phyloP scores from a whole-genome alignment of 2,113 vertebrate species.

The Zosterops japonicus region DNA sequence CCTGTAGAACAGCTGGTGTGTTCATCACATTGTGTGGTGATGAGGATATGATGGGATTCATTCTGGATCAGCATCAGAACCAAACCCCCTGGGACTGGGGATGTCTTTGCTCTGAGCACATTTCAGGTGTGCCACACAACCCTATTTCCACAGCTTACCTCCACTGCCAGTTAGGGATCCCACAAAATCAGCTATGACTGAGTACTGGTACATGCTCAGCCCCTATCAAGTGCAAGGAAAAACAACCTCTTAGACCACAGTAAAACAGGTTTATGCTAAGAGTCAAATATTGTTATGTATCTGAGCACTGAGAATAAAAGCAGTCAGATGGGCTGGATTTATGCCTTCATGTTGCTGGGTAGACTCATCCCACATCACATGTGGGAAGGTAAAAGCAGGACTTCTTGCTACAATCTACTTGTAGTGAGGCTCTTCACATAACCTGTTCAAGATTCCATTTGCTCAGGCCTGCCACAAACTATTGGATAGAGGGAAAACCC shows the following conservation, averaged over 20 bases:
- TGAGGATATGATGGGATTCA: background rate
- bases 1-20: background rate
- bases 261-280: background rate
- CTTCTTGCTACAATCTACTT: background rate
- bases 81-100: background rate
- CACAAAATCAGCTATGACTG: background rate
- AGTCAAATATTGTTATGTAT: background rate
- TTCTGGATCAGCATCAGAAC: background rate
- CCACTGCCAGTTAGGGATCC: background rate
- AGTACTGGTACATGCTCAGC: background rate
- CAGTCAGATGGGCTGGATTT: background rate
- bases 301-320: background rate
- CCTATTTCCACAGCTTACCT: background rate
- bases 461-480: background rate
- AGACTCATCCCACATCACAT: background rate
- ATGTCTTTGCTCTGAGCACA: background rate
- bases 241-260: background rate
- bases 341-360: background rate
- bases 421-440: background rate
- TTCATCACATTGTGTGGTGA: rapidly evolving
- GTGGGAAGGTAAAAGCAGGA: background rate
- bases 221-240: background rate
- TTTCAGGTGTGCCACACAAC: background rate
- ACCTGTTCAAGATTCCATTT: background rate
- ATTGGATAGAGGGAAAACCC: background rate